Evolutionary conservation across 2,797 vertebrate species (phyloP).

Genomic region (Eptatretus atami): DNA sequence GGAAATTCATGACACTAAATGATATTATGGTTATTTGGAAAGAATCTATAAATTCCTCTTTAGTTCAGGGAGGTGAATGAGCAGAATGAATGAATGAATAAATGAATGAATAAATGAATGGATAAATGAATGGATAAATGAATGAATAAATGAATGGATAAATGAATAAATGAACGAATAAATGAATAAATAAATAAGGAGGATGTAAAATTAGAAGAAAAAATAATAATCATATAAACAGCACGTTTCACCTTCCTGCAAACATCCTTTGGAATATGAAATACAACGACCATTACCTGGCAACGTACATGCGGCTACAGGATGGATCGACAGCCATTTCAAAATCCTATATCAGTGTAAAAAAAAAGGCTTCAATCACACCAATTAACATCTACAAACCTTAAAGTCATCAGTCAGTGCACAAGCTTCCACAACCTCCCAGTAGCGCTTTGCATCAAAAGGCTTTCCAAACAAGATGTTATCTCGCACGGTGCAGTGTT

Average conservation of each 20-base stretch:
- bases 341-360: too few relatives aligned
- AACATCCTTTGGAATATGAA: too few relatives aligned
- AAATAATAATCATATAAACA: too few relatives aligned
- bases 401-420: slow-evolving; percentile 48
- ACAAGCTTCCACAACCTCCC: slow-evolving; percentile 47
- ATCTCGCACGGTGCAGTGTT: slow-evolving; percentile 47
- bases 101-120: neutral
- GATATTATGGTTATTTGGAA: too few relatives aligned
- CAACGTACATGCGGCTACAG: too few relatives aligned
- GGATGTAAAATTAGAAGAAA: neutral
- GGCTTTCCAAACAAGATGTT: slow-evolving; percentile 66
- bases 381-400: slow-evolving; percentile 17
- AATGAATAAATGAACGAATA: neutral
- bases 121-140: neutral
- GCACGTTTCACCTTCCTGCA: too few relatives aligned
- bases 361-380: too few relatives aligned
- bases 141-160: neutral
- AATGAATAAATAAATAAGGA: neutral
- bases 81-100: neutral
- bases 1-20: too few relatives aligned
- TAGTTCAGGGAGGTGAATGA: neutral
- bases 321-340: too few relatives aligned
- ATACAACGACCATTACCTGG: too few relatives aligned
- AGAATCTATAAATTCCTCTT: neutral
- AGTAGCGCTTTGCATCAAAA: slow-evolving; percentile 29